These are phyloP conservation scores for Diadromus collaris DNA, from an alignment of 2,888 invertebrate species.

Conservation along the genomic window DNA sequence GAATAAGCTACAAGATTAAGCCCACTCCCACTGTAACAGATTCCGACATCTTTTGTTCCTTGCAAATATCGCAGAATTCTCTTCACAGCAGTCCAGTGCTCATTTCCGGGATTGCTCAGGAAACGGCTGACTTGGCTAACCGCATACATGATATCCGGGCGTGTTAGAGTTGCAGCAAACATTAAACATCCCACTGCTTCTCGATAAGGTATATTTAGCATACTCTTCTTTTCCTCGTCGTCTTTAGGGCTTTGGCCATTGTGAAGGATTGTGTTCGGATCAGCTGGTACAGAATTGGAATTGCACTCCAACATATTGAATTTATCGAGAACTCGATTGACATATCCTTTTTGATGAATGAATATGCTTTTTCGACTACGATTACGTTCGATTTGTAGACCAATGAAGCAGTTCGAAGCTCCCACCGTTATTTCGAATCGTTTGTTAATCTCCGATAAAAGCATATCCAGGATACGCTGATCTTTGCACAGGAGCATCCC, in stretches of 20 bases:
- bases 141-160: conserved; percentile 61
- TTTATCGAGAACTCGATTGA: conserved; percentile 39
- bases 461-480: conserved; percentile 22
- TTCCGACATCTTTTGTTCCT: conserved; percentile 23
- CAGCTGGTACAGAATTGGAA: neutral
- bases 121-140: conserved; percentile 55
- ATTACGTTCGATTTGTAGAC: conserved; percentile 46
- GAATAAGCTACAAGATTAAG: conserved; percentile 12
- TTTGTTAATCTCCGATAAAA: conserved; percentile 30
- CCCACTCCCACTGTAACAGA: neutral
- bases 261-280: conserved; percentile 30
- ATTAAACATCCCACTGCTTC: conserved; percentile 58
- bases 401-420: conserved; percentile 36
- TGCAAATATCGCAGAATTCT: conserved; percentile 29
- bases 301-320: conserved; percentile 54
- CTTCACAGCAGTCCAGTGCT: conserved; percentile 54
- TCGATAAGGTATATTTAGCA: conserved; percentile 32
- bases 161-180: conserved; percentile 50
- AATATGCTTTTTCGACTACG: conserved; percentile 36
- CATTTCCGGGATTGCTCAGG: conserved; percentile 27
- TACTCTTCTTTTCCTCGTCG: neutral
- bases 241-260: conserved; percentile 9
- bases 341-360: conserved; percentile 45
- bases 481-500: conserved; percentile 51
- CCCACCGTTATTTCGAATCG: conserved; percentile 51